These are phyloP conservation scores for Cladorhizidae sp. DNA, from an alignment of 37 sponge, comb jelly and placozoan species.

Conservation along the genomic window DNA sequence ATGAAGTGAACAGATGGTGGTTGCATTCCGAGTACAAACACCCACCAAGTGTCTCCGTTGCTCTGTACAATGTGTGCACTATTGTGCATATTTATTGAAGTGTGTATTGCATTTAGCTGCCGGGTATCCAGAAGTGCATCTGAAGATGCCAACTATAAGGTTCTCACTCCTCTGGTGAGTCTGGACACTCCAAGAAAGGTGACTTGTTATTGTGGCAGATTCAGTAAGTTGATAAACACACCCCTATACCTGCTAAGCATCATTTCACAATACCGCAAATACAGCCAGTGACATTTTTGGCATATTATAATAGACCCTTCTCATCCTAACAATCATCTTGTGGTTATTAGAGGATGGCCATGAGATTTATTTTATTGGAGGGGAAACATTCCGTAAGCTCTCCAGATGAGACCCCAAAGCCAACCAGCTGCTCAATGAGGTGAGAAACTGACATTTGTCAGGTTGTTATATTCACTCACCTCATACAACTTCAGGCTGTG, in stretches of 20 bases:
- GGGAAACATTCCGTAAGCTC: conserved; percentile 74
- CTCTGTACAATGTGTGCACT: background rate
- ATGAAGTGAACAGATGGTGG: no score
- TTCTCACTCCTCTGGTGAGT: conserved; percentile 85
- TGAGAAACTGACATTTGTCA: conserved; percentile 19
- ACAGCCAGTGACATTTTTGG: no score
- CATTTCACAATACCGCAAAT: no score
- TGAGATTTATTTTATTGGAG: conserved; percentile 92
- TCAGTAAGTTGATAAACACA: conserved; percentile 51
- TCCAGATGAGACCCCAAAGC: conserved; percentile 72
- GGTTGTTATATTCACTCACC: background rate
- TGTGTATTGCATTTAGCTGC: conserved; percentile 28
- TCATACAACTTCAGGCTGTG: conserved; percentile 49
- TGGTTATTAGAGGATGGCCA: conserved; percentile 70
- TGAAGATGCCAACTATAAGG: conserved; percentile 30
- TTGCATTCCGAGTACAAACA: no score
- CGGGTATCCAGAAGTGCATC: conserved; percentile 47
- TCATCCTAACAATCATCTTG: background rate
- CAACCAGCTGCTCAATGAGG: conserved; percentile 59
- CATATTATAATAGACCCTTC: background rate
- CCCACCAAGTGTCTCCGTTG: background rate
- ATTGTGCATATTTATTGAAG: no score
- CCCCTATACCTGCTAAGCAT: background rate
- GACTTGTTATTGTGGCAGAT: conserved; percentile 81
- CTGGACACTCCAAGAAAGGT: conserved; percentile 89